These are phyloP conservation scores for Pogonomyrmex barbatus DNA, from an alignment of 1,140 invertebrate species.

Conservation along the genomic window DNA sequence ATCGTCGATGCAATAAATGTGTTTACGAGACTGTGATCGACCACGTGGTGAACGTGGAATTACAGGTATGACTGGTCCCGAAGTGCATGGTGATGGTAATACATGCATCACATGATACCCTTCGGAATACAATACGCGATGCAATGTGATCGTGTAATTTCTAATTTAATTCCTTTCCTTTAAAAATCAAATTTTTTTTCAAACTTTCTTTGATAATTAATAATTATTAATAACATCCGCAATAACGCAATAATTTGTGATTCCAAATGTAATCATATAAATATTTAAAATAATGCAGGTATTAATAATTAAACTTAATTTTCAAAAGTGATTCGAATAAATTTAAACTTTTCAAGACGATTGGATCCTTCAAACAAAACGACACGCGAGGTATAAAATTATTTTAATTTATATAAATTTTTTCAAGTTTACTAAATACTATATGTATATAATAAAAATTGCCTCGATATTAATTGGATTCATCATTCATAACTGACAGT, in stretches of 20 bases:
- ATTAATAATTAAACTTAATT: neutral
- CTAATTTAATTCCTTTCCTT: neutral
- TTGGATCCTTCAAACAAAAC: neutral
- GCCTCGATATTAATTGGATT: neutral
- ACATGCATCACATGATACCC: neutral
- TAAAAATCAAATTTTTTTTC: neutral
- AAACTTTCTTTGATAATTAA: neutral
- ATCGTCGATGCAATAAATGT: conserved; percentile 23
- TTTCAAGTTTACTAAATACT: neutral
- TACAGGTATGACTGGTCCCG: conserved; percentile 24
- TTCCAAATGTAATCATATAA: too few species aligned
- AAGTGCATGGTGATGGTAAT: conserved; percentile 12
- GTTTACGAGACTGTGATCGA: conserved; percentile 31
- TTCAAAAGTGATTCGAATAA: neutral
- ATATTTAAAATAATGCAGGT: too few species aligned
- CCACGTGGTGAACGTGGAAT: conserved; percentile 49
- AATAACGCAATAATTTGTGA: neutral
- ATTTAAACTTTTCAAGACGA: neutral
- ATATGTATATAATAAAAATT: neutral
- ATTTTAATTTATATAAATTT: neutral
- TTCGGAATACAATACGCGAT: neutral
- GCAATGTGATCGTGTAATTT: neutral
- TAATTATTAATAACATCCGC: neutral
- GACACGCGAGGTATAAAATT: neutral
- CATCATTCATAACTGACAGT: neutral